These are phyloP conservation scores for Setophaga kirtlandii DNA, from an alignment of 2,113 vertebrate genomes.

Conservation along the genomic window DNA sequence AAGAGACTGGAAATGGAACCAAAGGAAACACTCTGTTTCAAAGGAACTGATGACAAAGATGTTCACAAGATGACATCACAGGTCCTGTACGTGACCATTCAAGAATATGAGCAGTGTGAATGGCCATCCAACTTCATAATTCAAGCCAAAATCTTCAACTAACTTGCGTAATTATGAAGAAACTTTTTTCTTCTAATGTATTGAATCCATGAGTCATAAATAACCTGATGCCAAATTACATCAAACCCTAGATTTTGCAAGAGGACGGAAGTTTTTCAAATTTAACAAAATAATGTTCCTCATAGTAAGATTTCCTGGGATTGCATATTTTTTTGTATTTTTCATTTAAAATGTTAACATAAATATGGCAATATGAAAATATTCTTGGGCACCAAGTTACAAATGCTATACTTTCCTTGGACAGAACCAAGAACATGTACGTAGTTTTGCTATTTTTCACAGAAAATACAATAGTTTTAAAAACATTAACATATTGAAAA, in stretches of 20 bases:
- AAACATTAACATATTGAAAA: not conserved
- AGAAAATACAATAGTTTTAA: not conserved
- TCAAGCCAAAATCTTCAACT: not conserved
- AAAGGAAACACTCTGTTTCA: not conserved
- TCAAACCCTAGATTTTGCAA: not conserved
- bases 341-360: not conserved
- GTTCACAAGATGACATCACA: not conserved
- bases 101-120: not conserved
- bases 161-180: not conserved
- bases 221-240: not conserved
- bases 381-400: not conserved
- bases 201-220: not conserved
- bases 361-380: not conserved
- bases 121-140: not conserved
- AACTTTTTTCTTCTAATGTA: not conserved
- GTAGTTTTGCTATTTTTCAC: not conserved
- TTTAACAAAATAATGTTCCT: not conserved
- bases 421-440: not conserved
- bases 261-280: not conserved
- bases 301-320: not conserved
- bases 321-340: not conserved
- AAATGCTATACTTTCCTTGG: not conserved
- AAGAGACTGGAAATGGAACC: not conserved
- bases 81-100: not conserved
- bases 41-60: not conserved